Evolutionary conservation across 2,113 vertebrate genomes (phyloP), one percentile per base, ranked within the genome.

Genomic region (Gadus macrocephalus): DNA sequence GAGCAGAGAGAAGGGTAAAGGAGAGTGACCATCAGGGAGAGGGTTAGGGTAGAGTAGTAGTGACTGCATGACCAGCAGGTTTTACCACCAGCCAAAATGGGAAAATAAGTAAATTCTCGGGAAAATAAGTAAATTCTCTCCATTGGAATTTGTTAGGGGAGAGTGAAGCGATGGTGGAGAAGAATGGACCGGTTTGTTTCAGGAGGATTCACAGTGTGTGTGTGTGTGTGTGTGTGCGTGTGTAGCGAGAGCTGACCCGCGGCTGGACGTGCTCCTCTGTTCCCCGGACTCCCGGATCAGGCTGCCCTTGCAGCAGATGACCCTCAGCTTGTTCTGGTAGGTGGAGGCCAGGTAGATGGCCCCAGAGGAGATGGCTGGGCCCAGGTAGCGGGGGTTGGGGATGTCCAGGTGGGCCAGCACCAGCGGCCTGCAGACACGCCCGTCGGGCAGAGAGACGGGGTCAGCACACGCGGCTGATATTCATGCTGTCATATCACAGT

Each of bases 231-330:
- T 56, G 17, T 2, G 31, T 35, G 31, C 6, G 31, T 35, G 4
- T 4, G 31, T 4, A 7, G 55, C n/a, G 14, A 53, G 22, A 58
- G 38, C 86, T 76, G 71, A 91, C 88, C 90, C 86, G 70, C 91
- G 81, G 77, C 87, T 92, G 67, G 86, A 90, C 70, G 89, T 81
- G 28, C 86, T 89, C 79, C 95, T 89, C 90, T 97, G 96, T 60
- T 99, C 96, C 0, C 93, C 94, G 64, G 95, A 92, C 90, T 99
- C 97, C 71, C 95, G 92, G 82, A 98, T 93, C 27, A 99, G 91
- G 66, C 96, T 98, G 68, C 97, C 97, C 85, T 99, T 99, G 72
- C 97, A 99, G 92, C 97, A 99, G 84, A 99, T 98, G 70, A 99
- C 94, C 80, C 97, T 86, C 64, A 99, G 83, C 71, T 99, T 99